Base-by-base conservation (phyloP, 1,140 invertebrate genomes). In the Platorchestia sp. region DNA sequence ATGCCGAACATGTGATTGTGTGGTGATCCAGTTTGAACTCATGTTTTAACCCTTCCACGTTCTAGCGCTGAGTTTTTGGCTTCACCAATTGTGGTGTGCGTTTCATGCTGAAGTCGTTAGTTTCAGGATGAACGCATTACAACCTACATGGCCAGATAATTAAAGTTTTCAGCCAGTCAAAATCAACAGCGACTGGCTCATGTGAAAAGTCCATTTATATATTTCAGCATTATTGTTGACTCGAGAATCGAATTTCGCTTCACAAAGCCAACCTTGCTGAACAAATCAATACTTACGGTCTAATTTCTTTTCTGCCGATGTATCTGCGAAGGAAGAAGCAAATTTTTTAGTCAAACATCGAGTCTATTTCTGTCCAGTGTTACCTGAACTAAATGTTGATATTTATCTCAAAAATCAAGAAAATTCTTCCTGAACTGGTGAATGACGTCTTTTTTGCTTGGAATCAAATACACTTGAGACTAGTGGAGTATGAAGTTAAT, bases 271-370 rank as follows among this genome's bases (percentile, higher is more conserved):
- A 75, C 14, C 27, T 75, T 19, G 59, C 6, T 10, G 6, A 22
- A 3, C 14, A 75, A 75, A 75, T 19, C 14, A 44, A 89, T 89
- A 89, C 87, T 89, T 36, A 89, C 87, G 87, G 87, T 44, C 87
- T 89, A 16, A 89, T 89, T 89, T 89, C 87, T 89, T 89, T 41
- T 41, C 87, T 42, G n/a, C 87, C 87, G 43, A 89, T 89, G 43
- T 89, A 44, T 44, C 87, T 89, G 87, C 41, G 0, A 41, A 43
- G 43, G 36, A 89, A 42, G 14, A 89, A 89, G 42, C 1, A 41
- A 89, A 43, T 86, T 86, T 86, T 36, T 86, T 6, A 75, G 27
- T 27, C 3, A 75, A 75, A 36, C 36, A 22, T 75, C 59, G 36
- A 75, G 36, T 75, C n/a, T 10, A 75, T 75, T 22, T 75, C 10